A percentile compares a stretch with the other conserved stretches of the same genome.
Conservation (phyloP, 2,797 vertebrate genomes). For the Leucoraja ocellata region DNA sequence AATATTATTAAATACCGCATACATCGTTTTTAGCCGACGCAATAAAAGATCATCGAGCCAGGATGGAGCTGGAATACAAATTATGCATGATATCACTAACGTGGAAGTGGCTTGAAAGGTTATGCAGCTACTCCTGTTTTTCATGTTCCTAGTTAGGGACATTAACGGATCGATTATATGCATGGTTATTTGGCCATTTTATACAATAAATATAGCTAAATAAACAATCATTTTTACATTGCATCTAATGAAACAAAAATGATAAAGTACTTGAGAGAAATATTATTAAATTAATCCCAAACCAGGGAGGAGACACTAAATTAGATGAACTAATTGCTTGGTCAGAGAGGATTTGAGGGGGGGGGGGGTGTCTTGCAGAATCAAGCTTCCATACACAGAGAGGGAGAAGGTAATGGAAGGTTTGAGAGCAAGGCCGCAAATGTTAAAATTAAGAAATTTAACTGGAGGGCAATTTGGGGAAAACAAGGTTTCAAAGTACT, state of each 20-base stretch:
- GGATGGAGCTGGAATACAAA: neutral
- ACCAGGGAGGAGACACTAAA: neutral
- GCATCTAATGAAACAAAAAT: too few species aligned
- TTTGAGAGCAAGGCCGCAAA: too few species aligned
- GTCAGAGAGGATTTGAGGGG: too few species aligned
- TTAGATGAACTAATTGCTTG: too few species aligned
- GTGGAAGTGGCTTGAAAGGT: neutral
- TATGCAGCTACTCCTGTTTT: neutral
- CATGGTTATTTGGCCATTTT: neutral
- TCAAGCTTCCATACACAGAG: too few species aligned
- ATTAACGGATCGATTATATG: neutral
- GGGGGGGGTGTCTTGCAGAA: too few species aligned
- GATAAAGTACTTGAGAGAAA: neutral
- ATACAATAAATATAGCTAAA: neutral
- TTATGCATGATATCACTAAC: neutral
- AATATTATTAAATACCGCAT: neutral
- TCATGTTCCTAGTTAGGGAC: neutral
- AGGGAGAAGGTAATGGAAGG: too few species aligned
- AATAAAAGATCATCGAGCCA: neutral
- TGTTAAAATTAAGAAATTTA: too few species aligned
- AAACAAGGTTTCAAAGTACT: too few species aligned
- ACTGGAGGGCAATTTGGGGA: too few species aligned
- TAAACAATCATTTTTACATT: neutral
- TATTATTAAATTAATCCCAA: neutral
- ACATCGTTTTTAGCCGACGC: neutral